phyloP scores from a whole-genome alignment of 2,888 invertebrate genomes.

The Sphaerophoria rueppellii region DNA sequence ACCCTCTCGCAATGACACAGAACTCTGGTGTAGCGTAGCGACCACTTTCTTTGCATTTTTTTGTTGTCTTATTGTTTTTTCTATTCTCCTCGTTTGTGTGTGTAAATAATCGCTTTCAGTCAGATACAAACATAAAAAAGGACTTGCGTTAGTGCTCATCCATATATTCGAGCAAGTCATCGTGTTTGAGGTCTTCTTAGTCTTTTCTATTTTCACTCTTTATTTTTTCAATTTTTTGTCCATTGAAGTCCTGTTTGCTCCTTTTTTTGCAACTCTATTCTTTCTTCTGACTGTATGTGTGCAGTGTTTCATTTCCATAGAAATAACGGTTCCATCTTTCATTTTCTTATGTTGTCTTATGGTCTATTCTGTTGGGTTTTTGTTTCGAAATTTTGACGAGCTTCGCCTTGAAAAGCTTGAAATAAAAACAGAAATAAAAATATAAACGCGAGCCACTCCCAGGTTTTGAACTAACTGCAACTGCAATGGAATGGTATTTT shows the following conservation, averaged over 20 bases:
- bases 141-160: constrained; percentile 64
- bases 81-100: constrained; percentile 36
- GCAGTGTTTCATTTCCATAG: constrained; percentile 23
- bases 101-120: constrained; percentile 69
- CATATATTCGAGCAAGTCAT: constrained; percentile 51
- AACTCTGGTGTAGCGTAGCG: neutral
- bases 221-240: neutral
- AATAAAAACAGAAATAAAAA: constrained; percentile 9
- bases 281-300: neutral
- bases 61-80: constrained; percentile 23
- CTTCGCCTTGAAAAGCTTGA: constrained; percentile 35
- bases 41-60: constrained; percentile 54
- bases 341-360: constrained; percentile 52
- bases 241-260: constrained; percentile 6
- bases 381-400: constrained; percentile 4
- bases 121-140: constrained; percentile 38
- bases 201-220: constrained; percentile 4
- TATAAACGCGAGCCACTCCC: constrained; percentile 28
- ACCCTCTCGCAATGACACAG: neutral
- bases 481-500: constrained; percentile 32
- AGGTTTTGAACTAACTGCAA: constrained; percentile 19
- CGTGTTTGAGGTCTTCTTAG: constrained; percentile 42
- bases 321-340: constrained; percentile 44
- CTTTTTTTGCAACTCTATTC: constrained; percentile 11
- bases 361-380: constrained; percentile 25